Evolutionary conservation across 2,888 invertebrate species (phyloP), one percentile per base, ranked within the genome.

Genomic region (Drosophila vallismaia): DNA sequence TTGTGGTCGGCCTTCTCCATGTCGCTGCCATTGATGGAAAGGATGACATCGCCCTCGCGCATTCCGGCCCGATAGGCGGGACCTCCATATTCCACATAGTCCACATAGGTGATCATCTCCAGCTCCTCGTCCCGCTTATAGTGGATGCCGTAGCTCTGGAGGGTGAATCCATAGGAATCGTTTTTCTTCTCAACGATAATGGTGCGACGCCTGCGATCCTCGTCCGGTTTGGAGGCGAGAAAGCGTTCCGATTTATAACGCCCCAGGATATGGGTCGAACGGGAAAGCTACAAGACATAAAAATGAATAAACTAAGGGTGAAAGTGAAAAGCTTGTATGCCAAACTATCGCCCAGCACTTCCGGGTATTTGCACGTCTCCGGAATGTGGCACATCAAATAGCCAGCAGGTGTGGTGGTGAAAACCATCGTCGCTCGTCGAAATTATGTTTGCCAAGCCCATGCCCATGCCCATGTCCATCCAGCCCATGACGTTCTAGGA

Each of bases 131-230:
- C 97, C 92, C 96, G 95, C 90, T 97, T 97, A 91, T 98, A 98
- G 90, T 98, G 98, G 70, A 99, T 98, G 36, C 98, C 98, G 91
- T 99, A 99, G 86, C 98, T 98, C 94, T 99, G 98, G 40, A 99
- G 93, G 0, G 98, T 98, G 92, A 99, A 99, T 10, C 99, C 99
- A 91, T 97, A 99, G 31, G 96, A 96, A 46, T 96, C 96, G 90
- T 96, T 96, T 90, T 95, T 96, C 92, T 97, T 96, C 91, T 98
- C 97, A 4, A 97, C 95, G 69, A 99, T 97, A 69, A 98, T 98
- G 12, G 98, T 96, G 45, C 98, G 94, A 68, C 97, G 93, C 19
- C 97, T 93, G 85, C 97, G 95, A 91, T 98, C 97, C 83, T 97
- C 97, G 79, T 96, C 96, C 7, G 95, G 94, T 86, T 95, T 95